Evolutionary conservation across 1,140 invertebrate species (phyloP).

Genomic region (Ceratosolen fusciceps): DNA sequence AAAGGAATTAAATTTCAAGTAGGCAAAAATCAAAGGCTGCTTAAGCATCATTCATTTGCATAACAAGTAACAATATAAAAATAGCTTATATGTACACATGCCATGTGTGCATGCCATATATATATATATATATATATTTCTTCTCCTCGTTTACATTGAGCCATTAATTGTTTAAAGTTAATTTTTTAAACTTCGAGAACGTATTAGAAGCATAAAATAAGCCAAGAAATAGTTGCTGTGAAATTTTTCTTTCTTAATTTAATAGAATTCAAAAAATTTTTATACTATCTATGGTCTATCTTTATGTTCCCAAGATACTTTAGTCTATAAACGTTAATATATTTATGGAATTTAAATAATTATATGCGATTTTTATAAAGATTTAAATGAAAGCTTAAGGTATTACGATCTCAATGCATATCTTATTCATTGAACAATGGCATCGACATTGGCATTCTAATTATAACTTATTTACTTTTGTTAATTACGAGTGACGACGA

Average conservation of each 20-base stretch:
- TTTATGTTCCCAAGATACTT: too few relatives aligned
- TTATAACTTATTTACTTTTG: neutral
- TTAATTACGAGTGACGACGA: too few relatives aligned
- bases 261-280: too few relatives aligned
- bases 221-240: too few relatives aligned
- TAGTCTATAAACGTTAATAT: too few relatives aligned
- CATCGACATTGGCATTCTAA: neutral
- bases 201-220: too few relatives aligned
- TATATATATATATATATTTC: neutral
- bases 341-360: neutral
- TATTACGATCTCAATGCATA: neutral
- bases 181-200: too few relatives aligned
- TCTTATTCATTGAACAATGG: neutral
- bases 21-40: neutral
- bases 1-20: neutral
- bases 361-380: neutral
- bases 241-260: too few relatives aligned
- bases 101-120: neutral
- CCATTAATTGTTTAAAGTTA: too few relatives aligned
- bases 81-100: too few relatives aligned
- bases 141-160: too few relatives aligned
- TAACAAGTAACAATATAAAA: neutral
- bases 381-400: neutral
- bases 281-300: too few relatives aligned
- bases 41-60: neutral